Evolutionary conservation across 2,888 invertebrate species (phyloP).

Genomic region (Ellobium chinense): DNA sequence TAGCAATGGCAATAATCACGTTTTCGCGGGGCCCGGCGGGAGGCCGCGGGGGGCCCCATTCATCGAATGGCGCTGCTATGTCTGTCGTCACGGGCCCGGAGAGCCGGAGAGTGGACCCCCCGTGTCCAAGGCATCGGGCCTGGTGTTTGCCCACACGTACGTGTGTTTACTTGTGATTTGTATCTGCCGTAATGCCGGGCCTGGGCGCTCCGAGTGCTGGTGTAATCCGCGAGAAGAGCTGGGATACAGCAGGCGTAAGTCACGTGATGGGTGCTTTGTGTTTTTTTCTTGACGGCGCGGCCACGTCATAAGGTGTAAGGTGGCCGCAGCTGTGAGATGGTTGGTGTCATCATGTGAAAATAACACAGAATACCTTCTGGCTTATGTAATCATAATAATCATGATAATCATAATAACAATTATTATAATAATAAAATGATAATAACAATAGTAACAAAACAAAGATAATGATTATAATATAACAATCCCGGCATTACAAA

Average conservation of each 20-base stretch:
- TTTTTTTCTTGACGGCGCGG: no score
- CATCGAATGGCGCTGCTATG: not conserved
- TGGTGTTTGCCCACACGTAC: slow-evolving; percentile 26
- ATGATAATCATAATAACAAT: no score
- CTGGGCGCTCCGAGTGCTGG: not conserved
- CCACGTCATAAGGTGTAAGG: no score
- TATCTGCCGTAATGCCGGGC: not conserved
- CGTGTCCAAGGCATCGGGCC: not conserved
- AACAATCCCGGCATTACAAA: not conserved
- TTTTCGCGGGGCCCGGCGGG: slow-evolving; percentile 3
- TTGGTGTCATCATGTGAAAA: no score
- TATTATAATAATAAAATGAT: no score
- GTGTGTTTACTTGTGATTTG: slow-evolving; percentile 19
- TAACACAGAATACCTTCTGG: no score
- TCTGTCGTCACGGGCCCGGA: not conserved
- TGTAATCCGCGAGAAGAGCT: no score
- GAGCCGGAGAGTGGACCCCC: not conserved
- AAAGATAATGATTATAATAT: not conserved
- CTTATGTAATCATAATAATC: no score
- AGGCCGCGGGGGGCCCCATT: not conserved
- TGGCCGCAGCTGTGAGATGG: no score
- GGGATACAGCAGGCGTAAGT: no score
- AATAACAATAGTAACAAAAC: no score
- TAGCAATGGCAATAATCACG: slow-evolving; percentile 23
- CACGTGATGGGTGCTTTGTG: no score